These are phyloP conservation scores for Yoshiicerus persimilis DNA, from an alignment of 1,140 invertebrate species.

Conservation along the genomic window DNA sequence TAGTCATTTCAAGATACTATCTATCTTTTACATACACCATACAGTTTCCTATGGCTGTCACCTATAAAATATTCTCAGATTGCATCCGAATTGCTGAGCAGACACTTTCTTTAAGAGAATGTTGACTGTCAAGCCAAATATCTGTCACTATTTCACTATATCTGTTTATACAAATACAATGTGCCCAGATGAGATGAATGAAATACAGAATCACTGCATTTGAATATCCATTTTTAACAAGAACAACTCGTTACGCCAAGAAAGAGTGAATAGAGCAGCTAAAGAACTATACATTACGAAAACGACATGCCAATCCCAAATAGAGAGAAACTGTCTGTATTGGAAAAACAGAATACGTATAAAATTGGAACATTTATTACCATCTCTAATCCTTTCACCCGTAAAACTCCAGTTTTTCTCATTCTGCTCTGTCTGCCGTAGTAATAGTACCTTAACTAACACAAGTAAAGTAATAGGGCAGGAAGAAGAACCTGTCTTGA, in stretches of 20 bases:
- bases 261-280: background rate
- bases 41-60: background rate
- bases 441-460: background rate
- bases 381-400: constrained; percentile 18
- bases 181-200: background rate
- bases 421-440: background rate
- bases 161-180: too few species aligned
- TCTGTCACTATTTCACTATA: background rate
- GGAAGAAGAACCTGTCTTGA: constrained; percentile 2
- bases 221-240: background rate
- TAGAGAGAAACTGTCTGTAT: background rate
- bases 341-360: constrained; percentile 18
- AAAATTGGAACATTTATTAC: constrained; percentile 23
- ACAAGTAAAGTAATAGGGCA: background rate
- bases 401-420: constrained; percentile 1
- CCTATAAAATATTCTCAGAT: background rate
- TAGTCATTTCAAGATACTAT: background rate
- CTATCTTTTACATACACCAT: background rate
- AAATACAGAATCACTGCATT: background rate
- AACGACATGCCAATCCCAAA: background rate
- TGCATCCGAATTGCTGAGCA: background rate
- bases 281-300: background rate
- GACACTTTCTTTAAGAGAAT: background rate
- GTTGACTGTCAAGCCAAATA: background rate
- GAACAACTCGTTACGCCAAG: background rate